Base-by-base conservation (phyloP, 2,888 invertebrate genomes). In the Agrochola litura region DNA sequence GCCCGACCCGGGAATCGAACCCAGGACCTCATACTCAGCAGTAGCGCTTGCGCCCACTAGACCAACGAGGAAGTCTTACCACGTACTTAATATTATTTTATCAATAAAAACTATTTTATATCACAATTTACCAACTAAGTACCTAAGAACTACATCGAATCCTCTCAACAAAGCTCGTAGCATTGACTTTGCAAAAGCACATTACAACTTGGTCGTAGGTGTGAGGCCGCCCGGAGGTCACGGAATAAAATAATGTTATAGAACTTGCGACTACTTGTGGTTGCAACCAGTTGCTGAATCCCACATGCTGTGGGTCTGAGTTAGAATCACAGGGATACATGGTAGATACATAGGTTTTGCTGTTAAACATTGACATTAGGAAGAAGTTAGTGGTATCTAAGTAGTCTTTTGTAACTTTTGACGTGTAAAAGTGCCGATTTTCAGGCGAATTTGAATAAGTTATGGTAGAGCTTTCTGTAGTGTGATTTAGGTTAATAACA, bases 141-240 rank as follows among this genome's bases (percentile, higher is more conserved):
- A 6, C 10, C 3, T 22, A 49, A 43, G 30, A 30, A 30, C 30
- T 71, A 65, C 71, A 49, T 54, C 1, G 22, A 75, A 69, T 79
- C 69, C 46, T 73, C 25, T 67, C 41, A 77, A 54, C 66, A 46
- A 76, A 70, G 60, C 66, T 71, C 6, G 65, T 83, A 79, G 74
- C 87, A 87, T 83, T 88, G 88, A 86, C 83, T 82, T 85, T 84
- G 86, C 70, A 87, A 81, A 77, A 78, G 83, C 71, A 54, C 49
- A 75, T 77, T 80, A 81, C 43, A 81, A 77, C 37, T 58, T 61
- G 16, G 49, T 56, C 52, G 88, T 87, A 83, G 88, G 88, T 70
- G 88, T 80, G 73, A 82, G 86, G 87, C 73, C 76, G 71, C 1
- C 4, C 46, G 71, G 68, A 88, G 88, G 88, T 80, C 78, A 58